Base-by-base conservation (phyloP, 2,888 invertebrate species). In the Reticulitermes lucifugus region DNA sequence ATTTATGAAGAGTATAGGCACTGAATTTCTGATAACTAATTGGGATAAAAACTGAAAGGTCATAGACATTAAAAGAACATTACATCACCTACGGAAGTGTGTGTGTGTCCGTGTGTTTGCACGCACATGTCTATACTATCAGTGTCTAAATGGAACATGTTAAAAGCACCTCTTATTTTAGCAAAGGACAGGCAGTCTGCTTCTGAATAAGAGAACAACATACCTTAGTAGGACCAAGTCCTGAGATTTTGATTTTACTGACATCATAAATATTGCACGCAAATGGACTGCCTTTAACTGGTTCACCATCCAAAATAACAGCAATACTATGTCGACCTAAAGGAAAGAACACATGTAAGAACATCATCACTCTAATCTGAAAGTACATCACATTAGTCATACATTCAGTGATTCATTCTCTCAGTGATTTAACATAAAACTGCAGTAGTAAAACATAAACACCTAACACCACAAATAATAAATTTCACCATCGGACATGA, bases 211-310 rank as follows among this genome's bases (percentile, higher is more conserved):
- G 9, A 12, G 46, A 46, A 46, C 12, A 29, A 77, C 51, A 91
- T 22, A 96, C 97, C 87, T 96, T 94, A 1, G 95, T 89, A 84
- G 90, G 90, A 59, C 90, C 90, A 83, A 92, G 89, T 60, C 92
- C 92, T 25, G 91, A 90, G 70, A 93, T 91, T 88, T 90, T 90
- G 43, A 93, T 92, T 88, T 91, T 91, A 35, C 90, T 94, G 0
- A 98, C 98, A 90, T 98, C 98, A 88, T 98, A 98, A 65, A 98
- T 97, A 90, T 98, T 98, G 91, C 98, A 98, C 35, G 96, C 96
- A 90, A 98, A 98, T 0, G 98, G 98, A 35, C 98, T 98, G 1
- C 98, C 98, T 86, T 95, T 95, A 5, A 98, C 96, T 83, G 96
- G 96, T 87, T 97, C 95, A 59, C 96, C 96, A 84, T 96, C 96